phyloP scores from a whole-genome alignment of 2,888 invertebrate species.

The Dasypogon diadema region DNA sequence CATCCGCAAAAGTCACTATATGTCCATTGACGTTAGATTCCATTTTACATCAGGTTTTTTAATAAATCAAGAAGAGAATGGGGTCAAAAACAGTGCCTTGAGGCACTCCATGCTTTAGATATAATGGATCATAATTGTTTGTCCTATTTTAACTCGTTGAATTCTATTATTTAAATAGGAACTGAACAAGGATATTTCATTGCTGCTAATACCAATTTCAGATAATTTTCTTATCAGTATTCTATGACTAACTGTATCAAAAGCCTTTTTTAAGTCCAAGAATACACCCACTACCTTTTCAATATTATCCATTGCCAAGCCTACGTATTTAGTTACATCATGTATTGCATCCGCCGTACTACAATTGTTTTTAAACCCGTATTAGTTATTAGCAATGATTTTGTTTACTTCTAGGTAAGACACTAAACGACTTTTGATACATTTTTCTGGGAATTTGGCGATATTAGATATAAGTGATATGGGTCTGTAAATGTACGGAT shows the following conservation, averaged over 20 bases:
- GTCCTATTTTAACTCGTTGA: neutral
- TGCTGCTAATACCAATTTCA: neutral
- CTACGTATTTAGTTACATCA: neutral
- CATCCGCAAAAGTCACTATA: neutral
- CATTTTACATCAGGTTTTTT: neutral
- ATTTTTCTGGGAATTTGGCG: too few species aligned
- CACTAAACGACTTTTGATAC: too few species aligned
- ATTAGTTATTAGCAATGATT: too few species aligned
- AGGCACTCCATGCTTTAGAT: neutral
- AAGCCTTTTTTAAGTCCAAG: conserved; percentile 27
- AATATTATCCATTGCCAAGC: neutral
- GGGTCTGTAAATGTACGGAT: too few species aligned
- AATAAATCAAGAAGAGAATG: neutral
- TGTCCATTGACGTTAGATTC: neutral
- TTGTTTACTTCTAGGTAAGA: too few species aligned
- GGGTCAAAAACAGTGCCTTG: conserved; percentile 23
- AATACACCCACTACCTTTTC: neutral
- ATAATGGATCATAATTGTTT: neutral
- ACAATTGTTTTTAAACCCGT: too few species aligned
- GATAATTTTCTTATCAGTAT: neutral
- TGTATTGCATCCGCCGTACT: too few species aligned
- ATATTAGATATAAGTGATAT: too few species aligned
- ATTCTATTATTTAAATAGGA: conserved; percentile 6
- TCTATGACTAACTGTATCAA: conserved; percentile 31
- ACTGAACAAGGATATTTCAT: neutral